Conservation (phyloP, 2,113 vertebrate species). For the Platysteira castanea region DNA sequence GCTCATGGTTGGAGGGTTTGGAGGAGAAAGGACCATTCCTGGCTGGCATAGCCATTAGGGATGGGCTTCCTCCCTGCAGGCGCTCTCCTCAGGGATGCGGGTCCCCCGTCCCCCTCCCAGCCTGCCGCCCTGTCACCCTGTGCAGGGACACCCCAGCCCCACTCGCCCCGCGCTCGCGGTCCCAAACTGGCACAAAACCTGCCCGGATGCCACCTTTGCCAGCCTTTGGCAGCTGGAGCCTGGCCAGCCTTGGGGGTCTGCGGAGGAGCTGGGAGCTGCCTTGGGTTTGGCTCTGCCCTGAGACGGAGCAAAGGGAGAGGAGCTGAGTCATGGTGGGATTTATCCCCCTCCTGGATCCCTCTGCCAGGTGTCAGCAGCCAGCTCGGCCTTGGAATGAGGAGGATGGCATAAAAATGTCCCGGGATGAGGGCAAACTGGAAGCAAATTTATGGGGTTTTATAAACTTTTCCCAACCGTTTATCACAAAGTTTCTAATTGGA, state of each 20-base stretch:
- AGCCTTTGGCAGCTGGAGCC: background rate
- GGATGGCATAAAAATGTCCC: rapidly evolving
- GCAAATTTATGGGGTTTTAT: rapidly evolving
- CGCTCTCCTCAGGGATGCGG: background rate
- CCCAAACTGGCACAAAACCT: background rate
- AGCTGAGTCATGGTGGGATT: background rate
- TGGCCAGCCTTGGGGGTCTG: background rate
- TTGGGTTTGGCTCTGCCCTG: background rate
- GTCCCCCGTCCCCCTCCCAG: background rate
- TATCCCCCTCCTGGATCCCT: background rate
- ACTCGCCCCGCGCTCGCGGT: rapidly evolving
- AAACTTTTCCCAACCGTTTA: background rate
- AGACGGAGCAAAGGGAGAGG: background rate
- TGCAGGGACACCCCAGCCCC: background rate
- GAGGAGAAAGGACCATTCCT: background rate
- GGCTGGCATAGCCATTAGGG: background rate
- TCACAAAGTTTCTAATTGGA: background rate
- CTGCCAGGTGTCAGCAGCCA: background rate
- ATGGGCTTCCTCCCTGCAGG: background rate
- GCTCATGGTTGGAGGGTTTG: background rate
- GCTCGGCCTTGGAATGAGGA: background rate
- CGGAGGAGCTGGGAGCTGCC: background rate
- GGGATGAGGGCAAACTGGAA: background rate
- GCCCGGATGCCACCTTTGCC: background rate
- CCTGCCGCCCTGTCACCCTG: background rate